Evolutionary conservation across 1,140 invertebrate species (phyloP).

Genomic region (Drosophila insularis): DNA sequence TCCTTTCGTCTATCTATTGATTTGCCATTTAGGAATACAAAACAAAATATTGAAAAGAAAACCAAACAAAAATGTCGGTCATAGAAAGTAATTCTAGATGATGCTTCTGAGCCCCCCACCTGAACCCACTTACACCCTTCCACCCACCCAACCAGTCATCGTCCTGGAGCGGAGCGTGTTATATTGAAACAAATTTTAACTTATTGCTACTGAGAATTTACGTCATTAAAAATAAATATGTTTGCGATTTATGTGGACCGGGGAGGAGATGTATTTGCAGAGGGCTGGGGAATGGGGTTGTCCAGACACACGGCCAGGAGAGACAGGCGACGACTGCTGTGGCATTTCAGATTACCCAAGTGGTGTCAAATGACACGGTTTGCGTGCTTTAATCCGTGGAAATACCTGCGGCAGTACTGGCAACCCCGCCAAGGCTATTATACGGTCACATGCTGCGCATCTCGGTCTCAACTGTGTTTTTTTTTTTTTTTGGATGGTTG

Average conservation of each 20-base stretch:
- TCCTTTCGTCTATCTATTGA: background rate
- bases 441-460: constrained; percentile 68
- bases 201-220: constrained; percentile 62
- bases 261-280: background rate
- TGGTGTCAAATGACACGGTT: constrained; percentile 79
- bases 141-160: background rate
- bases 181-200: constrained; percentile 48
- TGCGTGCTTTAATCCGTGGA: constrained; percentile 77
- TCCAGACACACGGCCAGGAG: background rate
- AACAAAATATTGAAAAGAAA: background rate
- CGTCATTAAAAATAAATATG: constrained; percentile 76
- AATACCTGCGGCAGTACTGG: constrained; percentile 71
- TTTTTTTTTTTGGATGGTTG: background rate
- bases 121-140: background rate
- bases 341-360: constrained; percentile 75
- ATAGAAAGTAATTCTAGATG: constrained; percentile 11
- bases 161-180: constrained; percentile 15
- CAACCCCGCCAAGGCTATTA: constrained; percentile 69
- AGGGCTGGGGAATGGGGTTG: constrained; percentile 2
- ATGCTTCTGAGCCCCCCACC: background rate
- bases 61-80: background rate
- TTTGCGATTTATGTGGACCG: constrained; percentile 48
- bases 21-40: background rate
- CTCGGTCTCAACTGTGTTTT: background rate
- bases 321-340: constrained; percentile 37